Conservation (phyloP, 2,888 invertebrate species). For the Drosophila multiciliata region DNA sequence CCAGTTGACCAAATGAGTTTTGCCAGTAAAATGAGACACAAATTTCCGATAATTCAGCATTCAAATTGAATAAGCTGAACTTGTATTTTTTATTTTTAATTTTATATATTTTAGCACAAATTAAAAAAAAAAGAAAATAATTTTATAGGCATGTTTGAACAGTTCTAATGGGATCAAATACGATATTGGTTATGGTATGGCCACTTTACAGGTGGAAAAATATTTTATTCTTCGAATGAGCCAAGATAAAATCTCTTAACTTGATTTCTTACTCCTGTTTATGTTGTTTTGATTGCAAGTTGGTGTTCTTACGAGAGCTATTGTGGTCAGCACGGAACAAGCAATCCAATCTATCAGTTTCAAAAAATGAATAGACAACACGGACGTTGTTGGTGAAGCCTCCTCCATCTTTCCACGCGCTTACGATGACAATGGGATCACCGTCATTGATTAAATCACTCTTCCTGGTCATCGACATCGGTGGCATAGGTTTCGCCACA, state of each 20-base stretch:
- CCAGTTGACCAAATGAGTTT: background rate
- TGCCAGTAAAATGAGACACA: background rate
- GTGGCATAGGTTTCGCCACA: constrained; percentile 91
- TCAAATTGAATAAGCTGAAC: background rate
- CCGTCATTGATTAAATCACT: constrained; percentile 93
- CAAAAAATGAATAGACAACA: constrained; percentile 89
- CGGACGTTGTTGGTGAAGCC: constrained; percentile 98
- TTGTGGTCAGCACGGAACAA: constrained; percentile 53
- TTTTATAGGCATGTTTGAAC: background rate
- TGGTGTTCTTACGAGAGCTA: constrained; percentile 39
- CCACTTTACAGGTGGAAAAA: background rate
- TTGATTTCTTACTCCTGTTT: background rate
- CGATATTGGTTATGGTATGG: background rate
- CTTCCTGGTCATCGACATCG: constrained; percentile 92
- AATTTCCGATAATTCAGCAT: constrained; percentile 4
- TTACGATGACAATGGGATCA: constrained; percentile 96
- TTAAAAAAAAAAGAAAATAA: background rate
- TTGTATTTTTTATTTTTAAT: background rate
- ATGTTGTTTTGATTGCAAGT: constrained; percentile 21
- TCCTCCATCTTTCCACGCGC: constrained; percentile 97
- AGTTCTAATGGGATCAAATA: background rate
- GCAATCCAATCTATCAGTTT: constrained; percentile 67
- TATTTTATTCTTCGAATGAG: background rate
- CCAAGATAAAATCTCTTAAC: background rate
- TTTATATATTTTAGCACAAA: background rate